Conservation (phyloP, 2,797 vertebrate species). For the Smutsia gigantea region DNA sequence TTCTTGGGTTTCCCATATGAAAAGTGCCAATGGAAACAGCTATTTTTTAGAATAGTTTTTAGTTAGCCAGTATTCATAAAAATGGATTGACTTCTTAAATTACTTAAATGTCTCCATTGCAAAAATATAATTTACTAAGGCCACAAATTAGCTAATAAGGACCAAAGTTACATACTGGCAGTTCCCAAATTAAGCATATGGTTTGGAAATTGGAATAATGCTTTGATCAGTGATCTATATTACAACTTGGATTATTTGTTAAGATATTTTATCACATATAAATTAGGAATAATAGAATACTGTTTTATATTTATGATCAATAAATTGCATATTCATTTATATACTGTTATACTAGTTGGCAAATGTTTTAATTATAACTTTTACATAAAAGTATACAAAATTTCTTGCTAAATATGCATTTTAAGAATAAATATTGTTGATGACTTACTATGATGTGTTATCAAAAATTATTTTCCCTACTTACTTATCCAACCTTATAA, state of each 20-base stretch:
- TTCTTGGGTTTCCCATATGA: background rate
- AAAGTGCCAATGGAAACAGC: background rate
- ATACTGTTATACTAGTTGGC: background rate
- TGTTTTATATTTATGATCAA: background rate
- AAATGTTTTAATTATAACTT: background rate
- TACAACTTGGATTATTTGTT: background rate
- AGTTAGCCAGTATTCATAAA: background rate
- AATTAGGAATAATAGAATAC: background rate
- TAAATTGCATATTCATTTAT: background rate
- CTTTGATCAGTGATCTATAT: background rate
- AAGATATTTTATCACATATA: background rate
- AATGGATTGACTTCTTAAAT: background rate
- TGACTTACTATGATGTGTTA: background rate
- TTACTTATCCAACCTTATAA: background rate
- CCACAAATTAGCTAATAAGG: background rate
- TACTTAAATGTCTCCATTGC: background rate
- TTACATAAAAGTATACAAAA: background rate
- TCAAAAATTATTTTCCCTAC: background rate
- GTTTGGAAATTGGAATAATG: background rate
- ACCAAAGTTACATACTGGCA: background rate
- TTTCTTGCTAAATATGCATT: background rate
- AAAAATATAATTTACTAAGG: background rate
- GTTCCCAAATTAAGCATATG: background rate
- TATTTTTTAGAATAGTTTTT: background rate
- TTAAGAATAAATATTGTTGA: background rate